Evolutionary conservation across 2,797 vertebrate genomes (phyloP), one percentile per base, ranked within the genome.

Genomic region (Argentina silus): DNA sequence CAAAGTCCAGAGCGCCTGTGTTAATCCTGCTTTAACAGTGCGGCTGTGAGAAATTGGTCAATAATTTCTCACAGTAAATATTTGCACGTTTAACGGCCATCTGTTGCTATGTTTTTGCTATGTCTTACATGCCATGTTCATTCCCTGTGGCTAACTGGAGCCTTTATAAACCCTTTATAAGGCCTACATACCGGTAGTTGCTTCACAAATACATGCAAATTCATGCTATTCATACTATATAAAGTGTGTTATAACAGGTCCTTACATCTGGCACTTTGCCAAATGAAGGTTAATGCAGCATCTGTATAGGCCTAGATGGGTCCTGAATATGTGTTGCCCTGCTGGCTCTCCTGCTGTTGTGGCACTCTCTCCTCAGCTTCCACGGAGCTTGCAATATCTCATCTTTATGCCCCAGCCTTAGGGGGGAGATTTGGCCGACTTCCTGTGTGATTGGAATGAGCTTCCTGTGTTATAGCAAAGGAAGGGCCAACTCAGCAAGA

Each of bases 391-490:
- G 57, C 67, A 76, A 70, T 85, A 75, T 74, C 66, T 79, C 70
- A 66, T 82, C 27, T 70, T 78, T 55, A 69, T 42, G 27, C 45
- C 4, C 23, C 7, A 15, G 55, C 66, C 78, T 75, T 21, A 36
- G 67, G 50, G 70, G 42, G 59, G 6, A 72, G 59, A 75, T 72
- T 19, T 81, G 76, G 71, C 82, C 65, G 69, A 60, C 89, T 88
- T 93, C 85, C 82, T 88, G 80, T 82, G 76, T 79, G 85, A 85
- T 84, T 64, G 66, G 67, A 71, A 70, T 42, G 11, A 70, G 78
- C 82, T 89, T 93, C 88, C 89, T 90, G 84, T 81, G 83, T 81
- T 88, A 72, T 67, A 80, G 77, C 69, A 83, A 67, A 84, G 84
- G 78, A 87, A 86, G 79, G 62, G 77, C 85, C 14, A 17, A 73